phyloP scores from a whole-genome alignment of 53 echinoderm and acorn worm genomes.

The Echinarachnius parma region DNA sequence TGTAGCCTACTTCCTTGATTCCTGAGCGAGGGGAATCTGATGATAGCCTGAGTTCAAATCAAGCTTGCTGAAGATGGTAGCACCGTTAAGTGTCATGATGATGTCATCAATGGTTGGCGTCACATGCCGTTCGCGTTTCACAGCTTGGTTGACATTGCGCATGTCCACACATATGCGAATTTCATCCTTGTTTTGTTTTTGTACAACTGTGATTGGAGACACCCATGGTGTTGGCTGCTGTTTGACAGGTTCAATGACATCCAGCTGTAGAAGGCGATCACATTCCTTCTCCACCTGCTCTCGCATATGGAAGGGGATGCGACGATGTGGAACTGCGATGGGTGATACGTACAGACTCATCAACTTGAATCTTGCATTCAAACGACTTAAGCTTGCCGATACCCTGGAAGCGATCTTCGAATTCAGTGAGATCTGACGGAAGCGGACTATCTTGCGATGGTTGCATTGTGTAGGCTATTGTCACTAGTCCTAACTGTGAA shows the following conservation, averaged over 20 bases:
- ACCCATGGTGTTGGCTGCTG: conserved; percentile 54
- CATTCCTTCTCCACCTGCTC: conserved; percentile 59
- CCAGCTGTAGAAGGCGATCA: conserved; percentile 34
- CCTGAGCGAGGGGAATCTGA: conserved; percentile 59
- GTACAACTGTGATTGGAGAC: conserved; percentile 52
- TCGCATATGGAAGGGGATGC: conserved; percentile 61
- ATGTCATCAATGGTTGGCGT: conserved; percentile 30
- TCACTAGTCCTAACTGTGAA: too few relatives aligned
- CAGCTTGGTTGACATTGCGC: conserved; percentile 21
- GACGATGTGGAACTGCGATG: conserved; percentile 57
- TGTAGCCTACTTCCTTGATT: conserved; percentile 56
- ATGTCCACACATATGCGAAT: conserved; percentile 49
- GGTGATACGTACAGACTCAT: conserved; percentile 56
- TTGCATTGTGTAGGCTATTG: too few relatives aligned
- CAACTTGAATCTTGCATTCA: conserved; percentile 57
- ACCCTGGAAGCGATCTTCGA: conserved; percentile 49
- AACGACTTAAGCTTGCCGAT: conserved; percentile 49
- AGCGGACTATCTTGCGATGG: too few relatives aligned
- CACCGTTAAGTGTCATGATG: conserved; percentile 1
- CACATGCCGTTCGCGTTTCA: conserved; percentile 31
- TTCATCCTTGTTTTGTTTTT: conserved; percentile 31
- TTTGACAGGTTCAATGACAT: conserved; percentile 50
- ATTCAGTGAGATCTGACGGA: too few relatives aligned
- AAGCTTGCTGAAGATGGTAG: conserved; percentile 32
- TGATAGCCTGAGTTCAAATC: conserved; percentile 79